Evolutionary conservation across 1,140 invertebrate species (phyloP), one percentile per base, ranked within the genome.

Genomic region (Pseudachorutes palmiensis): DNA sequence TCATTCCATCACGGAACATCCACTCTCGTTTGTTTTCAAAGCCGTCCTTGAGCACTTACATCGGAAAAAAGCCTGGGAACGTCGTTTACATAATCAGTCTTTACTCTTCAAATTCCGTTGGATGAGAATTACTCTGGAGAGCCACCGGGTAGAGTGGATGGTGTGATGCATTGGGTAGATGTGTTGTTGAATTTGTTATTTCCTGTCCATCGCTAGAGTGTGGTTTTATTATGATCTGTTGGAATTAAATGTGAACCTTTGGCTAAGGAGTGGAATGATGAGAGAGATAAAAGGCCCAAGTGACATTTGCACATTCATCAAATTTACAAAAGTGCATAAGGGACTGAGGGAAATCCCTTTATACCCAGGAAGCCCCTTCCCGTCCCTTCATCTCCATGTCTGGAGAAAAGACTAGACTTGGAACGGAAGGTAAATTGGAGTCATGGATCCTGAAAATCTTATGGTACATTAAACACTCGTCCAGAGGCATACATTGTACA

Each of bases 281-380:
- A 19, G 36, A 9, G 19, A 45, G 36, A 45, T 19, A 45, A 45
- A 45, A 19, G 36, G 36, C 36, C 36, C 36, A 45, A 45, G 36
- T 45, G 36, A 45, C 36, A 45, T 45, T 45, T 45, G 36, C 36
- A 45, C 36, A 45, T 45, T 45, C 36, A 45, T 45, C 36, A 45
- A 45, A 45, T 45, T 45, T 45, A 45, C 36, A 45, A 45, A 45
- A 45, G 36, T 45, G 36, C 36, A 45, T 45, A 19, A 45, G 36
- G 36, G 36, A 45, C 36, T 45, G 9, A 19, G 36, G 9, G 36
- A 45, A 45, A 19, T 45, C 36, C 36, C 36, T 45, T 45, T 45
- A 45, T 45, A 19, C 36, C 36, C 19, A 9, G 9, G 36, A 45
- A 45, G 36, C 19, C 36, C 36, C 19, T 19, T 12, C 36, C 19